Base-by-base conservation (phyloP, 92 coral and sea anemone species). In the Chrysogorgia sp. region DNA sequence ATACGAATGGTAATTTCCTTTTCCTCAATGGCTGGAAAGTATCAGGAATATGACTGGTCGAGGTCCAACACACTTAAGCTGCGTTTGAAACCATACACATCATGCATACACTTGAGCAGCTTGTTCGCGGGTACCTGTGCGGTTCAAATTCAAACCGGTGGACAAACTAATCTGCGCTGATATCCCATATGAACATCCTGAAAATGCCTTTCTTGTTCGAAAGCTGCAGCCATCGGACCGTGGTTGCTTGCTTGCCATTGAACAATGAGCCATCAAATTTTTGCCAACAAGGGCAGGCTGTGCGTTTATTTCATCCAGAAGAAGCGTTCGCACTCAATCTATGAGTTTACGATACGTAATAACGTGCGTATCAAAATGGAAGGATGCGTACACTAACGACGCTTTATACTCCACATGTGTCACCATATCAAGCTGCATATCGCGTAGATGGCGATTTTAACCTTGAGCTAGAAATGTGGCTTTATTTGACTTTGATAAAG, bases 361-460 rank as follows among this genome's bases (percentile, higher is more conserved):
- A 0, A 75, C 88, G 0, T 87, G 84, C 52, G 89, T 90, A 0
- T 58, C 88, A 0, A 90, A 90, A 49, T 80, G 65, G 71, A 80
- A 83, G 3, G 88, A 83, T 24, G 79, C 76, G 0, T 61, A 59
- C 29, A 2, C 25, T 15, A 61, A 45, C 24, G 74, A 83, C 19
- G 67, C 61, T 0, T 41, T 89, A 0, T 83, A 78, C 40, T 71
- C 53, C 0, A 5, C 66, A 79, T 48, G 43, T 43, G 19, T 17
- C 14, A 1, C 31, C 63, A 2, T 52, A 31, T 19, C 78, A 71
- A 25, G 78, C 63, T 4, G 63, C 34, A 8, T 57, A 57, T 15
- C 5, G 34, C 30, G 3, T 14, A 7, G 9, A 14, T 7, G 3
- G 32, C 3, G 6, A 14, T 6, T 2, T 57, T 30, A 3, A 57